These are phyloP conservation scores for Adoxophyes honmai DNA, from an alignment of 1,140 invertebrate species.

Conservation along the genomic window DNA sequence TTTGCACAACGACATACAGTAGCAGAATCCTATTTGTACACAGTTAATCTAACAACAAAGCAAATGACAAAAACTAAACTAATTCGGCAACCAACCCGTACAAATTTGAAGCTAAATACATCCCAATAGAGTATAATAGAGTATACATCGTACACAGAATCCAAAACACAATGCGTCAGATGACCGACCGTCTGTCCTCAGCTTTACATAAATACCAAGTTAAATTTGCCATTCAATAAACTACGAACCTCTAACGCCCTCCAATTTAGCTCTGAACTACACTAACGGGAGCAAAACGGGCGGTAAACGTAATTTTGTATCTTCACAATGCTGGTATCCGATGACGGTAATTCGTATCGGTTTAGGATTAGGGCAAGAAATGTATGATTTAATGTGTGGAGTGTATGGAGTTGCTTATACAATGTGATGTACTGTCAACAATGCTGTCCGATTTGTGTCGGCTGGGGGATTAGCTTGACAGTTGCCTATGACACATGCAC, in stretches of 20 bases:
- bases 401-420: too few relatives aligned
- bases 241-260: background rate
- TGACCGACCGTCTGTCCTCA: background rate
- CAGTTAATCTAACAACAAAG: constrained; percentile 3
- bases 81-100: background rate
- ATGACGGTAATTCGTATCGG: constrained; percentile 4
- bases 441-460: too few relatives aligned
- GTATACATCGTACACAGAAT: too few relatives aligned
- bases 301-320: background rate
- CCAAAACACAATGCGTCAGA: too few relatives aligned
- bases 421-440: too few relatives aligned
- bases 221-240: background rate
- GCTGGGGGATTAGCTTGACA: too few relatives aligned
- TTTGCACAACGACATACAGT: constrained; percentile 8
- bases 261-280: background rate
- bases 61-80: background rate
- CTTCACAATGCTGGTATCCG: constrained; percentile 2
- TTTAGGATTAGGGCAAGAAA: constrained; percentile 2
- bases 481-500: too few relatives aligned
- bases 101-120: too few relatives aligned
- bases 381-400: background rate
- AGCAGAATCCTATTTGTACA: constrained; percentile 9
- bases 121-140: too few relatives aligned
- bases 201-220: background rate
- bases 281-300: background rate